A percentile compares a stretch with the other conserved stretches of the same genome.
Evolutionary conservation across 2,113 vertebrate genomes (phyloP).

Genomic region (Kryptolebias marmoratus): DNA sequence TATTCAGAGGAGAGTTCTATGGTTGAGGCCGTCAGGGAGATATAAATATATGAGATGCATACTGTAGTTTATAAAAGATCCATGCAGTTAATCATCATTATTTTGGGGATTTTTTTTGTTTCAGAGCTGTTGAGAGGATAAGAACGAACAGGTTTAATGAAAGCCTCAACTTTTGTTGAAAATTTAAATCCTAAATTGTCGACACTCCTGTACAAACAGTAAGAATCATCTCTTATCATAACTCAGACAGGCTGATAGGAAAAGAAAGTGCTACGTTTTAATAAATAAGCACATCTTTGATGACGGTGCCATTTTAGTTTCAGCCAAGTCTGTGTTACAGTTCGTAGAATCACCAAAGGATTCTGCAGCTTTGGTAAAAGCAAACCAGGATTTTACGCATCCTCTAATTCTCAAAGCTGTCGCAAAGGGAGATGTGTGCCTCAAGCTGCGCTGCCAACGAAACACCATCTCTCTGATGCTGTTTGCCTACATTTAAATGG

Average conservation of each 20-base stretch:
- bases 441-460: too few relatives aligned
- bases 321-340: constrained; percentile 6
- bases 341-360: constrained; percentile 4
- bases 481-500: too few relatives aligned
- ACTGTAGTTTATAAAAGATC: constrained; percentile 11
- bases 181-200: too few relatives aligned
- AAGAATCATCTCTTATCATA: constrained; percentile 21
- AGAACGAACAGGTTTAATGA: neutral
- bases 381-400: too few relatives aligned
- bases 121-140: neutral
- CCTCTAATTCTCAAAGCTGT: too few relatives aligned
- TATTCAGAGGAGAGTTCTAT: constrained; percentile 38
- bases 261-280: constrained; percentile 31
- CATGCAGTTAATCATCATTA: constrained; percentile 12
- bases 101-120: constrained; percentile 22
- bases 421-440: too few relatives aligned
- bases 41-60: constrained; percentile 10
- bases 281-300: constrained; percentile 28
- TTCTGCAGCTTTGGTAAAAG: too few relatives aligned
- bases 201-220: constrained; percentile 12
- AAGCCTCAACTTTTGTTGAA: neutral
- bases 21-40: constrained; percentile 25
- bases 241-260: constrained; percentile 3
- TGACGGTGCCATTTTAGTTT: constrained; percentile 20
- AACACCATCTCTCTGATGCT: too few relatives aligned